Evolutionary conservation across 2,113 vertebrate species (phyloP).

Genomic region (Puffinus mauretanicus): DNA sequence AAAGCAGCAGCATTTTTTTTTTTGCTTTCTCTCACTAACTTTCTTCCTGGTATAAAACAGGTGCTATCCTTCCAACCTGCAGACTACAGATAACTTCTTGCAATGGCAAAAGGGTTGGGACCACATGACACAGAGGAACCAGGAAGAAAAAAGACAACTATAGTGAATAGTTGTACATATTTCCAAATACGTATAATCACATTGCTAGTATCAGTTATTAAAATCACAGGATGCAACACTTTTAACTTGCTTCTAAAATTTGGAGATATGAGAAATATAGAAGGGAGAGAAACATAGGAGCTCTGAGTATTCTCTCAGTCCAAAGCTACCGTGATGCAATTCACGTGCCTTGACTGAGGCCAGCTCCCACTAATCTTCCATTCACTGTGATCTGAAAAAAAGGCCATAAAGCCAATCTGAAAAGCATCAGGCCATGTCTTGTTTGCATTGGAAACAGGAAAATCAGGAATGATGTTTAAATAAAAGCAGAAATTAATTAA

Average conservation of each 20-base stretch:
- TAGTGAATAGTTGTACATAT: background rate
- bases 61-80: background rate
- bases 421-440: background rate
- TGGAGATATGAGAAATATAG: background rate
- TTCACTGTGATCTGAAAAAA: background rate
- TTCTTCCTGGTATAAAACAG: constrained; percentile 47
- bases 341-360: background rate
- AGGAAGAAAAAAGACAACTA: background rate
- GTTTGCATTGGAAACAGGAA: background rate
- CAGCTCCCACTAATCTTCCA: background rate
- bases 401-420: background rate
- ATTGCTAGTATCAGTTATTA: background rate
- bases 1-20: background rate
- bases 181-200: background rate
- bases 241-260: background rate
- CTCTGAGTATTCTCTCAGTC: background rate
- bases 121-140: background rate
- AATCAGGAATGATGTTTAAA: background rate
- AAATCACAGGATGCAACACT: background rate
- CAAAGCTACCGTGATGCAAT: background rate
- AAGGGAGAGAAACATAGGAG: background rate
- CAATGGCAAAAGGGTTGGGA: background rate
- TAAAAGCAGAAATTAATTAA: background rate
- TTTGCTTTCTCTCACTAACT: background rate
- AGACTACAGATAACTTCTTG: background rate